Base-by-base conservation (phyloP, 2,113 vertebrate genomes). In the Aldabrachelys gigantea region DNA sequence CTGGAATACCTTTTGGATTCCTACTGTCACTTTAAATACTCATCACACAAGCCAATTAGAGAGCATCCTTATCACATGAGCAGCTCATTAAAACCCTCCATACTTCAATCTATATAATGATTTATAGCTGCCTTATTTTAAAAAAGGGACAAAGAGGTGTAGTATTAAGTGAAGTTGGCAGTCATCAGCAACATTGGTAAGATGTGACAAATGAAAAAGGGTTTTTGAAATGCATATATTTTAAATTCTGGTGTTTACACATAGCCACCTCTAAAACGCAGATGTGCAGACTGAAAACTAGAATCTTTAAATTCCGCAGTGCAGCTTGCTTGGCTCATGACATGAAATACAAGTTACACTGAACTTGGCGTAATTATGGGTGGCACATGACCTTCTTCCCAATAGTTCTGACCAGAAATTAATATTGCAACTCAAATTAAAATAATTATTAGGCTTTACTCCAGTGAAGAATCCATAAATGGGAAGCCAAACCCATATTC, bases 101-200 rank as follows among this genome's bases (percentile, higher is more conserved):
- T 41, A 84, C 4, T 84, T 80, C 57, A 72, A 49, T 72, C 17
- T 38, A 38, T 11, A 16, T 78, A n/a, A 4, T 22, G 47, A 88
- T 53, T 84, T 88, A 84, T 52, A 92, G 78, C 2, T 93, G 93
- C 54, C 27, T 27, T 0, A 0, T 35, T 76, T 44, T 49, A 78
- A 53, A 50, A 5, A 17, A 80, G 38, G 22, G 76, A 10, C 38
- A 83, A 19, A 88, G 10, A 5, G 88, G 41, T 19, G 25, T 0
- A 47, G 0, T 0, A 21, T 83, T 52, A 81, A 17, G 35, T 3
- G 84, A 83, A 87, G 76, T 8, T 49, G 2, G 14, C 50, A 90
- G 8, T 3, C 10, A 35, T 29, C 11, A 82, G 31, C 19, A 82
- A n/a, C 19, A 52, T 2, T 50, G 8, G 47, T 65, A 91, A 80